Conservation (phyloP, 2,113 vertebrate genomes). For the Hirundichthys speculiger region DNA sequence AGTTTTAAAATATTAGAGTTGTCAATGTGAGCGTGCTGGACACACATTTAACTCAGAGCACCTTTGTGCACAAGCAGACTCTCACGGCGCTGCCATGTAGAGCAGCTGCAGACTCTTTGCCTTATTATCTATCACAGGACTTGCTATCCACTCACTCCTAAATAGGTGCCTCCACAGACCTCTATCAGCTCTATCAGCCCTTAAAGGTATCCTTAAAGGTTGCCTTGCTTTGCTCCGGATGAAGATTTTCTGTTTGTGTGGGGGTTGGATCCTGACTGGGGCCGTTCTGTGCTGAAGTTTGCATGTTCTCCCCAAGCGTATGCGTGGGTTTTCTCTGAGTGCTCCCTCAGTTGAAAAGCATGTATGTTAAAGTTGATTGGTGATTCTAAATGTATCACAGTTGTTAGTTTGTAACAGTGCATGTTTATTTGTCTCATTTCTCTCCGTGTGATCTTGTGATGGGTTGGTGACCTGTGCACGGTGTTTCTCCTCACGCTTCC, state of each 20-base stretch:
- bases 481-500: no score
- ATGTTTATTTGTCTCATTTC: no score
- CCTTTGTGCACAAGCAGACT: not conserved
- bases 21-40: constrained; percentile 2
- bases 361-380: not conserved
- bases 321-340: not conserved
- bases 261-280: constrained; percentile 3
- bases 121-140: not conserved
- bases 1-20: constrained; percentile 1
- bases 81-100: not conserved
- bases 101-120: not conserved
- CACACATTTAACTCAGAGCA: not conserved
- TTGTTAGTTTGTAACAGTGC: not conserved
- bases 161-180: not conserved
- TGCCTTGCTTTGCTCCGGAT: constrained; percentile 3
- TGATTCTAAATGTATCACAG: not conserved
- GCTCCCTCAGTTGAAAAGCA: not conserved
- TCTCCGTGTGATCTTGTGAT: no score
- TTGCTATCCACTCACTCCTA: constrained; percentile 10
- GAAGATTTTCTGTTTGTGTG: constrained; percentile 21
- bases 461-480: no score
- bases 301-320: not conserved
- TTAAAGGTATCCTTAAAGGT: not conserved
- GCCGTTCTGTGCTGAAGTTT: not conserved
- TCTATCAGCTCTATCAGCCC: constrained; percentile 10